Percentiles rank a stretch among this genome's conserved stretches.
Conservation (phyloP, 2,113 vertebrate genomes). For the Antigone vipio region DNA sequence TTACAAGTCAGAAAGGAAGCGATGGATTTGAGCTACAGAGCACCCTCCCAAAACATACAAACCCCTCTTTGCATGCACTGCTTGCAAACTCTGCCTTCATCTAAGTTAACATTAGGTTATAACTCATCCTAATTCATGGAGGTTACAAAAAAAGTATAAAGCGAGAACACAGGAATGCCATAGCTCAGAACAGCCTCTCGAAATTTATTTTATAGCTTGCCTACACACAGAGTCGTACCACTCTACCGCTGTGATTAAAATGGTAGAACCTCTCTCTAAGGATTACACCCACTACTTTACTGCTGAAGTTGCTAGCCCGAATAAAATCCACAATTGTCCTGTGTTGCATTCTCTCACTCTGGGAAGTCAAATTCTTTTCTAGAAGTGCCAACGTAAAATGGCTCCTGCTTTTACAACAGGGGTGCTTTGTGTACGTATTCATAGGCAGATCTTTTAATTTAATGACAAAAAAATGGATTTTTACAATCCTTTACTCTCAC, state of each 20-base stretch:
- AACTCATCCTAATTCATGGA: neutral
- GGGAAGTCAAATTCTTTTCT: neutral
- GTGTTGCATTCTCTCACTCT: neutral
- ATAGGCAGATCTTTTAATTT: neutral
- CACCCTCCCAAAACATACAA: neutral
- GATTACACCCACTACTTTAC: neutral
- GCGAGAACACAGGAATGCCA: neutral
- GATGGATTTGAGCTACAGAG: neutral
- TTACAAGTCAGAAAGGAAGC: neutral
- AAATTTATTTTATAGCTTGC: neutral
- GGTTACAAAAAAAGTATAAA: neutral
- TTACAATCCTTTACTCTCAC: neutral
- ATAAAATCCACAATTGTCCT: neutral
- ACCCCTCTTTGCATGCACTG: fast-evolving
- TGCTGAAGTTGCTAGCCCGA: neutral
- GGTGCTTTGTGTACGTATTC: neutral
- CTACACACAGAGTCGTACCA: neutral
- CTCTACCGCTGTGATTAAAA: neutral
- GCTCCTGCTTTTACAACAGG: neutral
- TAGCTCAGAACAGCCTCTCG: neutral
- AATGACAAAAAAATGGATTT: neutral
- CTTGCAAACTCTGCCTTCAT: neutral
- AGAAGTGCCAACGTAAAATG: neutral
- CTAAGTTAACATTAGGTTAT: neutral
- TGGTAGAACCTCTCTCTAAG: neutral